Evolutionary conservation across 2,888 invertebrate species (phyloP).

Genomic region (Volucella inflata): DNA sequence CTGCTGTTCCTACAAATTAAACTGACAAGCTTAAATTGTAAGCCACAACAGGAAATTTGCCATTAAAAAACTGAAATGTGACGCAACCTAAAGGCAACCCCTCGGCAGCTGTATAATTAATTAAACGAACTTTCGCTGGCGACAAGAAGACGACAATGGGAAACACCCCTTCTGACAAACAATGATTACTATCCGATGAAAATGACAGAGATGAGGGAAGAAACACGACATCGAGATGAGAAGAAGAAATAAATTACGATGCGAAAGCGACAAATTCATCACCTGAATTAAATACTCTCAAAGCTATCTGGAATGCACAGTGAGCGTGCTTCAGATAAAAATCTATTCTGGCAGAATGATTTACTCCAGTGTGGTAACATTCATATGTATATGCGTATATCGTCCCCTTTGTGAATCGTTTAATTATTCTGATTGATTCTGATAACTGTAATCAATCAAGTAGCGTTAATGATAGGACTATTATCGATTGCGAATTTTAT

Average conservation of each 20-base stretch:
- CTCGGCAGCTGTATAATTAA: constrained; percentile 33
- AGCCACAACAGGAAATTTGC: not conserved
- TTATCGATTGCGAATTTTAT: constrained; percentile 15
- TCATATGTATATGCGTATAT: not conserved
- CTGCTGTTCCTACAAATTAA: not conserved
- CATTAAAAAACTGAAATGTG: not conserved
- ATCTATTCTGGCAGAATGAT: constrained; percentile 22
- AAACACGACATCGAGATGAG: constrained; percentile 2
- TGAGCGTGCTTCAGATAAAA: constrained; percentile 21
- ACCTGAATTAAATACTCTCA: constrained; percentile 30
- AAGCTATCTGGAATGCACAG: not conserved
- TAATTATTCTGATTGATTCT: constrained; percentile 48
- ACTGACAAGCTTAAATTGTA: not conserved
- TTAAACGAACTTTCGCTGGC: constrained; percentile 22
- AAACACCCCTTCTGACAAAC: constrained; percentile 27
- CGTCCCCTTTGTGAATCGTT: not conserved
- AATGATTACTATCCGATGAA: constrained; percentile 33
- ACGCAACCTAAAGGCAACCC: not conserved
- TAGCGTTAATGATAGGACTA: constrained; percentile 5
- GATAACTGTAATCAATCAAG: constrained; percentile 44
- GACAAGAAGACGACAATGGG: constrained; percentile 27
- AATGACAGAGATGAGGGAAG: not conserved
- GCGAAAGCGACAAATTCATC: constrained; percentile 28
- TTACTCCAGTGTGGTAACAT: not conserved
- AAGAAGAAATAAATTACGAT: constrained; percentile 3